Evolutionary conservation across 2,797 vertebrate species (phyloP).

Genomic region (Pseudochirops corinnae): DNA sequence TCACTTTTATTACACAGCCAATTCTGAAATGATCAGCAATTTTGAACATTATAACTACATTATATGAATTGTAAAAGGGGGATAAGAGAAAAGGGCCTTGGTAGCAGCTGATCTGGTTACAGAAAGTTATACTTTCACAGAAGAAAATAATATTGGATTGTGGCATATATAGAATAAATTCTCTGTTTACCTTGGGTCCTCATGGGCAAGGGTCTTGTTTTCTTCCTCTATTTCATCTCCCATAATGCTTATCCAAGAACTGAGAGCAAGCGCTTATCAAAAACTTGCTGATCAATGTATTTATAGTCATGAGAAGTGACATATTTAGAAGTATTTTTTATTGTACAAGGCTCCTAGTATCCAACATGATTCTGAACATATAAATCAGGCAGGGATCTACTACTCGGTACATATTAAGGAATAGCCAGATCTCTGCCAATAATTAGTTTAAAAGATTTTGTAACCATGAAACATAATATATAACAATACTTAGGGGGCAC

Average conservation of each 20-base stretch:
- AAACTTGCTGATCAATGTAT: neutral
- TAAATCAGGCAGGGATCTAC: neutral
- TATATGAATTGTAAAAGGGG: neutral
- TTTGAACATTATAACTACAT: slow-evolving; percentile 9
- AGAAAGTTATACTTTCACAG: neutral
- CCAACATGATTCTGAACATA: neutral
- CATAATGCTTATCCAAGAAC: neutral
- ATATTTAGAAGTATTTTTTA: neutral
- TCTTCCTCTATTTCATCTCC: neutral
- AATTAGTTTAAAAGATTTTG: neutral
- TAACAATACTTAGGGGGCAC: neutral
- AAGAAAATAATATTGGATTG: neutral
- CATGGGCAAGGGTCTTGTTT: neutral
- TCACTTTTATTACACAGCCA: neutral
- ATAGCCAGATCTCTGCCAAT: neutral
- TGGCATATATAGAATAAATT: neutral
- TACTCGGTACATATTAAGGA: neutral
- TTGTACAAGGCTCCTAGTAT: neutral
- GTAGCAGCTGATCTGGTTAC: neutral
- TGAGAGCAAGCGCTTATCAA: neutral
- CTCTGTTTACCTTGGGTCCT: neutral
- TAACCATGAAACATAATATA: neutral
- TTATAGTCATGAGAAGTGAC: neutral
- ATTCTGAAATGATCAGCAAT: slow-evolving; percentile 24
- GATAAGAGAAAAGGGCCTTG: neutral